Percentiles rank a stretch among this genome's conserved stretches.
Evolutionary conservation across 2,888 invertebrate species (phyloP).

Genomic region (Sthenelais limicola): DNA sequence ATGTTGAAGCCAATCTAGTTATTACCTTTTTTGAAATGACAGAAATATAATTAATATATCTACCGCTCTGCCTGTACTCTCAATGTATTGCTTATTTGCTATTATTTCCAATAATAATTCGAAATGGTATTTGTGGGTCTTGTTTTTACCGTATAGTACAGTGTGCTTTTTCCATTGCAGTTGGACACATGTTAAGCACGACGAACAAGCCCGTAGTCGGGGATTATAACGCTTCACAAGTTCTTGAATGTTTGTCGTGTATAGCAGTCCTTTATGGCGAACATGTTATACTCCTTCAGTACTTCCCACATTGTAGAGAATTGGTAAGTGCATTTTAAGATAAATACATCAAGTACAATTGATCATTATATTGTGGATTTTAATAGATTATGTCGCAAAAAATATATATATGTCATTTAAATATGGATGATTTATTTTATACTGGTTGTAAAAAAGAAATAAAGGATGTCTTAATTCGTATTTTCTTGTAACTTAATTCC

Average conservation of each 20-base stretch:
- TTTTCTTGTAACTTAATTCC: no score
- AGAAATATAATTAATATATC: neutral
- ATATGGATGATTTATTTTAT: no score
- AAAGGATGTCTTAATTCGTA: neutral
- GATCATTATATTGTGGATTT: no score
- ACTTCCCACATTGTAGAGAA: conserved; percentile 67
- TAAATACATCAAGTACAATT: no score
- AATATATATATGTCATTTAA: no score
- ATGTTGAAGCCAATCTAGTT: no score
- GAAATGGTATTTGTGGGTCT: no score
- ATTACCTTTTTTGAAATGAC: no score
- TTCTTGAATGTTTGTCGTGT: conserved; percentile 90
- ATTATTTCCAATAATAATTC: neutral
- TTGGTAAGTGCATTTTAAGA: conserved; percentile 67
- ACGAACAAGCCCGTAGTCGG: conserved; percentile 74
- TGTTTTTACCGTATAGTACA: neutral
- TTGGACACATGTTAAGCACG: conserved; percentile 35
- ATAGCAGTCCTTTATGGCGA: conserved; percentile 79
- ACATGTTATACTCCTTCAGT: conserved; percentile 70
- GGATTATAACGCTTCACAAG: conserved; percentile 87
- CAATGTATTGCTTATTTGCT: neutral
- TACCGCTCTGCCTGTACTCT: neutral
- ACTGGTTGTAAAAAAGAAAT: neutral
- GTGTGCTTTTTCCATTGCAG: neutral
- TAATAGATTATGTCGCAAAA: no score